Conservation (phyloP, 1,140 invertebrate species). For the Sitophilus oryzae region DNA sequence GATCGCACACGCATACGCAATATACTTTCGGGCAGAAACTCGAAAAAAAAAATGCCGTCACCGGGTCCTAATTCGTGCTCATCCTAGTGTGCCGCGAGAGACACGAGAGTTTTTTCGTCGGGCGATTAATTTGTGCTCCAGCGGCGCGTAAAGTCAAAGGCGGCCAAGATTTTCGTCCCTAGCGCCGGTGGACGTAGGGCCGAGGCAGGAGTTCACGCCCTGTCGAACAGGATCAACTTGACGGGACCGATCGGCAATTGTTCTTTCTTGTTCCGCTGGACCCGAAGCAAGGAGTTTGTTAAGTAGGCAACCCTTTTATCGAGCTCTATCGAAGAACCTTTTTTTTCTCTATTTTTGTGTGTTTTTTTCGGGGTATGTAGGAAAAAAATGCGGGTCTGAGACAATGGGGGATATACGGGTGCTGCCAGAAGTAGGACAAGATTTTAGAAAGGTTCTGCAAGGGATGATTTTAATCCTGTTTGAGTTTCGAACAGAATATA, state of each 20-base stretch:
- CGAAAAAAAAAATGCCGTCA: not conserved
- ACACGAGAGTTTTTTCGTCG: slow-evolving; percentile 22
- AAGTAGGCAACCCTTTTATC: not conserved
- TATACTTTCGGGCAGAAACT: no score
- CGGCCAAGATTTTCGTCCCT: slow-evolving; percentile 6
- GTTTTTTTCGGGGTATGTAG: no score
- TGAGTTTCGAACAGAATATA: no score
- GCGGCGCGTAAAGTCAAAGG: slow-evolving; percentile 33
- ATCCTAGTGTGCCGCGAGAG: slow-evolving; percentile 10
- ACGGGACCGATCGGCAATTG: not conserved
- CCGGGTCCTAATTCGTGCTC: slow-evolving; percentile 10
- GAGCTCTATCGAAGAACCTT: not conserved
- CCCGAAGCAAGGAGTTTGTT: not conserved
- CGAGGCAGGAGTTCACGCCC: not conserved
- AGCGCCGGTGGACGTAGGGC: not conserved
- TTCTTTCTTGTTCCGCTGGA: not conserved
- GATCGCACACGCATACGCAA: not conserved
- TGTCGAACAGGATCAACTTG: not conserved
- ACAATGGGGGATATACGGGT: no score
- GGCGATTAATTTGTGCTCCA: slow-evolving; percentile 31
- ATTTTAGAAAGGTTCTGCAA: no score
- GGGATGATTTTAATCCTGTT: no score
- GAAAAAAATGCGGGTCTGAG: no score
- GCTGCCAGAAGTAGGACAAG: no score
- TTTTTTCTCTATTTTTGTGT: no score